Base-by-base conservation (phyloP, 2,797 vertebrate genomes). In the Melanotaenia boesemani region DNA sequence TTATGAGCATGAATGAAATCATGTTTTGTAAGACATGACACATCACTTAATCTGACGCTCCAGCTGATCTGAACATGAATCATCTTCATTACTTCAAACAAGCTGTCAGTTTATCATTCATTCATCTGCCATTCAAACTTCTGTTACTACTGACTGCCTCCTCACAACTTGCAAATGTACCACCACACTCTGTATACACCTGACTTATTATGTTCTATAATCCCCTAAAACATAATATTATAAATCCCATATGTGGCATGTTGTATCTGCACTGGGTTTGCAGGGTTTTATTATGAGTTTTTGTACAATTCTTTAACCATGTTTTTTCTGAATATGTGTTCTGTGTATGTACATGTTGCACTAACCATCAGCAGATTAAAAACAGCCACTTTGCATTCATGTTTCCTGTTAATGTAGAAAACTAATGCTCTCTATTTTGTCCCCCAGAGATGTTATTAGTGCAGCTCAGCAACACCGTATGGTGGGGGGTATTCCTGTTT, bases 61-160 rank as follows among this genome's bases (percentile, higher is more conserved):
- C 16, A 75, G 15, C 48, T 74, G 57, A 72, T 60, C 54, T n/a
- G 65, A 11, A 24, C 37, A 69, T 76, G 48, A 86, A 30, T 84
- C 80, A 85, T n/a, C 13, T 52, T 71, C 59, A 63, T 10, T 36
- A 57, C 41, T 67, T 76, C 57, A 66, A 61, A 65, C 62, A 72
- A 65, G 69, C 71, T 78, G 70, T 67, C 50, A 41, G 18, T 64
- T 59, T 30, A 44, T 79, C 64, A 44, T 68, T 73, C 61, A 73
- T 56, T 81, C 55, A 60, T 67, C 68, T 70, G 75, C 41, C 28
- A 28, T 46, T 44, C 22, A 81, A 18, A 34, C 63, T 57, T 48
- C 46, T 72, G 77, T 72, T 80, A 82, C 76, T 77, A 65, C 52
- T 39, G 67, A 74, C 67, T 28, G 50, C 62, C 8, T 58, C 61